A percentile compares a stretch with the other conserved stretches of the same genome.
Evolutionary conservation across 2,888 invertebrate genomes (phyloP).

Genomic region (Mantis religiosa): DNA sequence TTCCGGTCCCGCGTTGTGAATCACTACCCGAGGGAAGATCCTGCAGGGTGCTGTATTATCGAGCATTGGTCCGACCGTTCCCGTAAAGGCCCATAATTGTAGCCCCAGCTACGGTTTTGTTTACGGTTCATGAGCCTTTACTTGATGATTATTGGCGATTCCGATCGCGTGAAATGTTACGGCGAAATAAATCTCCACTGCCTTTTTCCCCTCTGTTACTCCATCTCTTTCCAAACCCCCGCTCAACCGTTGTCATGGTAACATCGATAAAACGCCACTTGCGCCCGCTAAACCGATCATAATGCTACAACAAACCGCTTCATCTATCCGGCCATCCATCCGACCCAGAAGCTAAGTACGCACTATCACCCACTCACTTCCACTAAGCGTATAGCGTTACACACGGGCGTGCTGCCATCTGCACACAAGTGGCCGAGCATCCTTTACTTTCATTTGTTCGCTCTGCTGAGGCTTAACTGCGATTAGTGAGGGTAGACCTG

Average conservation of each 20-base stretch:
- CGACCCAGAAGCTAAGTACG: not conserved
- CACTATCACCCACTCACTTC: not conserved
- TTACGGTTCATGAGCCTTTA: constrained; percentile 21
- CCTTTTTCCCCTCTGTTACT: not conserved
- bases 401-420: not conserved
- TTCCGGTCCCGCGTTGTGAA: not conserved
- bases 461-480: too few species aligned
- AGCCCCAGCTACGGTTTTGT: not conserved
- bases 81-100: not conserved
- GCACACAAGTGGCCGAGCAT: not conserved
- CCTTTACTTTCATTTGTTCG: not conserved
- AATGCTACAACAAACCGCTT: constrained; percentile 14
- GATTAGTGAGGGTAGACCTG: too few species aligned
- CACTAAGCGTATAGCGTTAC: not conserved
- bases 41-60: not conserved
- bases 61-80: not conserved
- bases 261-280: constrained; percentile 24
- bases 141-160: constrained; percentile 25
- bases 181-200: constrained; percentile 20
- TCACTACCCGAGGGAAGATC: not conserved
- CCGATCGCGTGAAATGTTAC: constrained; percentile 23
- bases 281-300: constrained; percentile 18
- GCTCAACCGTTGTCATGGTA: constrained; percentile 11
- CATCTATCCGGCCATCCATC: not conserved
- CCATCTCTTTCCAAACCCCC: not conserved